These are phyloP conservation scores for Pseudachorutes palmiensis DNA, from an alignment of 1,140 invertebrate species.

Conservation along the genomic window DNA sequence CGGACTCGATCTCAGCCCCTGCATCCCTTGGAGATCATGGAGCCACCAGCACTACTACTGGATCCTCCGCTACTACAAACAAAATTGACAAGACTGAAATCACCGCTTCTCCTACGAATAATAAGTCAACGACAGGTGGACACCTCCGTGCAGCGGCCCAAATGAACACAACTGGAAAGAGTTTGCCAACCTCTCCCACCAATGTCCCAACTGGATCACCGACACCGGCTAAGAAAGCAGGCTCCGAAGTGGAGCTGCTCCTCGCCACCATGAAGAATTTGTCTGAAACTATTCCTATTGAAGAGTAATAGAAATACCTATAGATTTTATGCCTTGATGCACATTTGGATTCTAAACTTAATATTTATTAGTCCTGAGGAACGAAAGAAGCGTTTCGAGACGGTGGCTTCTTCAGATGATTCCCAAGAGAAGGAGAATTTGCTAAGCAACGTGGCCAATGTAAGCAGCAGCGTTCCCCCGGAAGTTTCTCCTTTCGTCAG, in stretches of 20 bases:
- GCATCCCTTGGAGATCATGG: conserved; percentile 5
- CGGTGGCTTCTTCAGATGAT: conserved; percentile 32
- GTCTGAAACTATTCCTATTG: conserved; percentile 36
- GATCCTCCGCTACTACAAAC: background rate
- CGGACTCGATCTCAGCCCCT: conserved; percentile 16
- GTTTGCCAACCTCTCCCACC: background rate
- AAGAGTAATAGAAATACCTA: conserved; percentile 29
- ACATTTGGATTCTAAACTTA: conserved; percentile 1
- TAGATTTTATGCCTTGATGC: background rate
- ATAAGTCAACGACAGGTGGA: background rate
- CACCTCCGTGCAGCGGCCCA: conserved; percentile 25
- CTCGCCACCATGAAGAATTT: conserved; percentile 38
- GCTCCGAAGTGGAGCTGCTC: conserved; percentile 32
- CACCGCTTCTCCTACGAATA: background rate
- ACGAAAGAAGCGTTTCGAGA: conserved; percentile 36
- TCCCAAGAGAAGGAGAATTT: conserved; percentile 34
- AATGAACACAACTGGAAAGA: conserved; percentile 16
- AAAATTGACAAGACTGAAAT: conserved; percentile 22
- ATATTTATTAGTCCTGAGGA: conserved; percentile 31
- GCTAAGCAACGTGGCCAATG: conserved; percentile 18
- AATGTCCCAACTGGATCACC: background rate
- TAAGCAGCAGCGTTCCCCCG: conserved; percentile 44
- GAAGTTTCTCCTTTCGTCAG: conserved; percentile 65
- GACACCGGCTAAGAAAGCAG: conserved; percentile 26
- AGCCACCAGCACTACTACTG: background rate